Percentiles rank a stretch among this genome's conserved stretches.
Conservation (phyloP, 1,140 invertebrate genomes). For the Panagrolaimus sp. region DNA sequence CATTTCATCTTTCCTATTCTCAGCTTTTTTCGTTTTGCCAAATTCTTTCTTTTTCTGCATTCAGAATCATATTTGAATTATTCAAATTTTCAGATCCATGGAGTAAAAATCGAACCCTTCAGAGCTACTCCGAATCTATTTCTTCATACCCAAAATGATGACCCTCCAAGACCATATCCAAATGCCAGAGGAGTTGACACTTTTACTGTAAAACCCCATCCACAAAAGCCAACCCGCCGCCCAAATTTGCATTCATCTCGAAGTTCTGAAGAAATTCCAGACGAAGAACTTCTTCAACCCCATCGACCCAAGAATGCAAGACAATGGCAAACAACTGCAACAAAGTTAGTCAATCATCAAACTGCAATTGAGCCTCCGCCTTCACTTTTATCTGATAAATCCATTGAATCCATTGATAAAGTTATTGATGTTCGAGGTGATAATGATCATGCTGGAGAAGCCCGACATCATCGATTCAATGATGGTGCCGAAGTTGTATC, state of each 20-base stretch:
- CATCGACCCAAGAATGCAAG: background rate
- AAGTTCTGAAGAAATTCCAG: background rate
- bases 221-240: background rate
- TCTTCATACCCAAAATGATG: background rate
- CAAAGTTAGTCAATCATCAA: constrained; percentile 7
- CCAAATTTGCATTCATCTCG: background rate
- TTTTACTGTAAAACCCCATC: background rate
- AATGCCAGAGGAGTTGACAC: background rate
- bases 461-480: background rate
- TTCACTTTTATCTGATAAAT: background rate
- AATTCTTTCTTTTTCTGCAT: background rate
- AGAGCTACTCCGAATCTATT: constrained; percentile 1
- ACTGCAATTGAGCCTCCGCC: background rate
- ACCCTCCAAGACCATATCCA: background rate
- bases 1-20: no score
- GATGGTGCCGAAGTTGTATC: background rate
- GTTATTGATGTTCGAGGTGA: background rate
- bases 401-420: constrained; percentile 10
- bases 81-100: constrained; percentile 4
- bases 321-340: constrained; percentile 12
- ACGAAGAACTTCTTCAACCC: background rate
- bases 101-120: constrained; percentile 7
- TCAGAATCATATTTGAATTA: background rate
- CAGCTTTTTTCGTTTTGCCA: no score
- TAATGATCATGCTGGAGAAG: background rate